A percentile compares a stretch with the other conserved stretches of the same genome.
Evolutionary conservation across 1,140 invertebrate species (phyloP).

Genomic region (Caenorhabditis tropicalis): DNA sequence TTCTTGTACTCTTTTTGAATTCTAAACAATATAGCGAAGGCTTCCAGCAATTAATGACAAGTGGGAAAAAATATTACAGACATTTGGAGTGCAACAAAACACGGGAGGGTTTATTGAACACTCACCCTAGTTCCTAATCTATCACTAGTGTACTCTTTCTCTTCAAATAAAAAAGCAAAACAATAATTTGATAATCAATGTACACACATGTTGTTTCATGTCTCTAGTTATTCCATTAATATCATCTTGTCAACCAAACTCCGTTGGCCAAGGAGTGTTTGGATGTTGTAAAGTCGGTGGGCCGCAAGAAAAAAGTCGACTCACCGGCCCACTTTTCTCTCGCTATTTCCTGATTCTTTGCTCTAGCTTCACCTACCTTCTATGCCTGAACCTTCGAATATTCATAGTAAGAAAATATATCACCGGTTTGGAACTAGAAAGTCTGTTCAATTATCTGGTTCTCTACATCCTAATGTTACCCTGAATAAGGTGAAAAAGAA

Average conservation of each 20-base stretch:
- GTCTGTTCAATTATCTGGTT: not conserved
- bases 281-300: conserved; percentile 33
- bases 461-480: conserved; percentile 15
- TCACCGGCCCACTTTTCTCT: not conserved
- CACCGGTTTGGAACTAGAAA: conserved; percentile 36
- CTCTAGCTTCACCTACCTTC: not conserved
- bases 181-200: not conserved
- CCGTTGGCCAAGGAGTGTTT: not conserved
- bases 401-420: conserved; percentile 47
- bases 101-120: too few species aligned
- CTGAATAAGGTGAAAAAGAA: conserved; percentile 1
- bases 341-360: conserved; percentile 12
- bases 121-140: not conserved
- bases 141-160: too few species aligned
- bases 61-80: too few species aligned
- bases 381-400: conserved; percentile 29
- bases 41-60: too few species aligned
- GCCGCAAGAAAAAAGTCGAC: not conserved
- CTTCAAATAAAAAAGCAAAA: not conserved
- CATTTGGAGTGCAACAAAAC: too few species aligned
- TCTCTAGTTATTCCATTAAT: conserved; percentile 30
- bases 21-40: too few species aligned
- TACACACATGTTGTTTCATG: conserved; percentile 3
- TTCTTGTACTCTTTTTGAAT: too few species aligned
- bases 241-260: conserved; percentile 37